Evolutionary conservation across 2,113 vertebrate species (phyloP), one percentile per base, ranked within the genome.

Genomic region (Leptobrachium ailaonicum): DNA sequence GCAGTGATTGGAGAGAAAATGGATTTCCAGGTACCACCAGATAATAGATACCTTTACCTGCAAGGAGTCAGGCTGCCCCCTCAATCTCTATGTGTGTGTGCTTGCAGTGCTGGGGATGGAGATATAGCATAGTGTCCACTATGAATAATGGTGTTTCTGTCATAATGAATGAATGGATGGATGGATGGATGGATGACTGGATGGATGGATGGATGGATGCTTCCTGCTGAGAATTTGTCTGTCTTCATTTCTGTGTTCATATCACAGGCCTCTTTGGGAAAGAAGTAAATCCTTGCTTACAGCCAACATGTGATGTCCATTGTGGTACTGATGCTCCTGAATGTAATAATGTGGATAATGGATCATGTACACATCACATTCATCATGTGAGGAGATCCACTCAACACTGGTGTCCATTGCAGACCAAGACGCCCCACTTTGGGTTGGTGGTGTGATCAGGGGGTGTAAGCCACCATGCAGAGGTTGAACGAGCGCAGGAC

Each of bases 381-480:
- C 50, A 68, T 74, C n/a, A 13, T 66, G 47, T 67, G 42, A 53
- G 71, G 40, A 66, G 20, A 60, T 60, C 56, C 13, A 20, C 70
- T 56, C 20, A 44, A 56, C 10, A 11, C 50, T 54, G 47, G 13
- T 50, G 14, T 72, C 9, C 7, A 32, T 5, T 3, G 44, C 68
- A 50, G 45, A 20, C n/a, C 20, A 2, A 20, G 45, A 13, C 32
- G 6, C 5, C 62, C 62, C 62, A 64, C 60, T 5, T 62, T 62
- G 60, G 60, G 14, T 62, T 32, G 60, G 60, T 13, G 2, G 20
- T 42, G 56, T 63, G 56, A 75, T 60, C 13, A 50, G 79, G 79
- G 73, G 40, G 45, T 63, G 76, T 69, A 66, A 83, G 50, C 42
- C 64, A 81, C 53, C 64, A 81, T 81, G 79, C 79, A 81, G 79